Evolutionary conservation across 2,888 invertebrate species (phyloP), one percentile per base, ranked within the genome.

Genomic region (Mythimna ferrago): DNA sequence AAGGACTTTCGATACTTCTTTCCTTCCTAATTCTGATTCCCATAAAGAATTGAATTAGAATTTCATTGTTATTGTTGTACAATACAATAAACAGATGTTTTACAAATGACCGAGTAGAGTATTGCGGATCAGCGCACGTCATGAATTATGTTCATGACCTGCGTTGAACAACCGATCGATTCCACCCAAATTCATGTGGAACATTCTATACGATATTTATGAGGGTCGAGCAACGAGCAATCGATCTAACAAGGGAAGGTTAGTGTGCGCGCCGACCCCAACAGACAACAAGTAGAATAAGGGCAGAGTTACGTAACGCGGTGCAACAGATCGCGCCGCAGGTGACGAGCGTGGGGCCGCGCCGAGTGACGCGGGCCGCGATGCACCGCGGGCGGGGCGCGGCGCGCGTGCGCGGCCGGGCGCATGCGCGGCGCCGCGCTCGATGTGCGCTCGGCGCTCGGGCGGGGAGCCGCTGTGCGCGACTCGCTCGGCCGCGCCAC

Each of bases 371-470:
- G 16, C 38, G 32, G 44, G 58, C 5, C 32, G 48, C 19, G 35
- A 26, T 54, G 70, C 70, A 35, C 21, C 3, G 56, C 38, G 62
- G 66, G 69, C 67, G 71, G 67, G 65, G 60, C 78, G 71, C 61
- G 71, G 41, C 60, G 76, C 71, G 77, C 66, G 64, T 41, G 78
- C 51, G 74, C 72, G 78, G 44, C 68, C 67, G 61, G 61, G 86
- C 89, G 88, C 90, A 85, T 80, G 89, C 88, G 89, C 82, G 79
- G 44, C 65, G 71, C 53, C 41, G 66, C 74, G 76, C 79, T 85
- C 84, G 85, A 86, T 81, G 84, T 35, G 71, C 78, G 80, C 82
- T 75, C 81, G 71, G 51, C 51, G 51, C 51, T n/a, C 51, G 51
- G 51, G 51, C 51, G 51, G 19, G 51, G 19, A 51, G 51, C 14